Evolutionary conservation across 2,797 vertebrate genomes (phyloP).

Genomic region (Girardinus metallicus): DNA sequence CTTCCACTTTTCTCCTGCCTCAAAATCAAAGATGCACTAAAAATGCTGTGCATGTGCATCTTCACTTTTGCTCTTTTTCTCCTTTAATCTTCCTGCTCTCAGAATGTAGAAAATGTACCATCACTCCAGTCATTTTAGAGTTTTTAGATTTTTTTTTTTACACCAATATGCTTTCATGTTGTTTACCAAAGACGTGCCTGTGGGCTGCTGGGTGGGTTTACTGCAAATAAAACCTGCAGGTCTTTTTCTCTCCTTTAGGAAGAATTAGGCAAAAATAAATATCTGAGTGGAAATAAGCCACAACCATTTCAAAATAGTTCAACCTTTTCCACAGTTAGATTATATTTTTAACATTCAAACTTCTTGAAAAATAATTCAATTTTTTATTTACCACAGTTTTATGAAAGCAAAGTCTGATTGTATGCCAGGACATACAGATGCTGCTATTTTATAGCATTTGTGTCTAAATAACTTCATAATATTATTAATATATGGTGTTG

Average conservation of each 20-base stretch:
- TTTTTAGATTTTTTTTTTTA: background rate
- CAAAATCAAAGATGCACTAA: conserved; percentile 21
- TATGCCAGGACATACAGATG: background rate
- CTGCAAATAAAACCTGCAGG: conserved; percentile 38
- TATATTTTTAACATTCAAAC: background rate
- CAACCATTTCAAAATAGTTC: conserved; percentile 8
- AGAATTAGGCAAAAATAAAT: conserved; percentile 45
- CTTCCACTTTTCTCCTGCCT: background rate
- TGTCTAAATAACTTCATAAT: background rate
- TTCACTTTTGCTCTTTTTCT: conserved; percentile 37
- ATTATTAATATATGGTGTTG: background rate
- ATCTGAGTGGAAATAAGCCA: conserved; percentile 27
- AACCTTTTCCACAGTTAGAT: background rate
- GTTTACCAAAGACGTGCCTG: conserved; percentile 50
- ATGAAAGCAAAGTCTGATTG: background rate
- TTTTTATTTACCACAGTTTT: background rate
- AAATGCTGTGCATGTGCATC: conserved; percentile 25
- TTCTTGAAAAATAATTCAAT: too few relatives aligned
- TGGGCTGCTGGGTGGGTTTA: conserved; percentile 20
- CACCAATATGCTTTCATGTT: conserved; percentile 37
- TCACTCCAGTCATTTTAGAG: conserved; percentile 14
- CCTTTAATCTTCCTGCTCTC: conserved; percentile 9
- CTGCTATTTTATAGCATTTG: background rate
- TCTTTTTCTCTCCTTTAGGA: conserved; percentile 32
- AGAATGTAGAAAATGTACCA: conserved; percentile 11